These are phyloP conservation scores for Nemotelus nigrinus DNA, from an alignment of 2,888 invertebrate species.

Conservation along the genomic window DNA sequence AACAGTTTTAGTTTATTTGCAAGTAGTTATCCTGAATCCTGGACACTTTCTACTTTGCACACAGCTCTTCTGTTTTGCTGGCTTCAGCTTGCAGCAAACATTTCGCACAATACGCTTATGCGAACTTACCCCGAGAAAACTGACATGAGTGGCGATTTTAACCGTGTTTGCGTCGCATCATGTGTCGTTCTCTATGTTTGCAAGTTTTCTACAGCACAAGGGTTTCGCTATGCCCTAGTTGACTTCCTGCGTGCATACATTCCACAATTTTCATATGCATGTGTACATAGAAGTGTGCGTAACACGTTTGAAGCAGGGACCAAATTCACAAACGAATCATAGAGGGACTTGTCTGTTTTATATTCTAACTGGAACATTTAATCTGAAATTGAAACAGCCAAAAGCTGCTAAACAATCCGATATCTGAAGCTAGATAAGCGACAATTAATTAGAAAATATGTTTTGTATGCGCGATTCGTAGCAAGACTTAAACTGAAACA, in stretches of 20 bases:
- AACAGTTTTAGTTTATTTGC: slow-evolving; percentile 47
- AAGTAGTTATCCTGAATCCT: slow-evolving; percentile 42
- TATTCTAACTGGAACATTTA: slow-evolving; percentile 47
- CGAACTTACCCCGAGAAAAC: slow-evolving; percentile 9
- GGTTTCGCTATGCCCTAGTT: too few relatives aligned
- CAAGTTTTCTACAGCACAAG: too few relatives aligned
- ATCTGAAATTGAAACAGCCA: slow-evolving; percentile 48
- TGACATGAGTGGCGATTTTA: neutral
- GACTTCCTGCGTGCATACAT: too few relatives aligned
- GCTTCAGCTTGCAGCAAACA: slow-evolving; percentile 10
- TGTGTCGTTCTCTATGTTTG: neutral
- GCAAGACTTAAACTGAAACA: neutral
- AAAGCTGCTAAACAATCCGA: slow-evolving; percentile 45
- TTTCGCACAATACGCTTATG: neutral
- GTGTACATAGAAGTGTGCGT: neutral
- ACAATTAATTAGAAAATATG: slow-evolving; percentile 49
- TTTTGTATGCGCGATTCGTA: slow-evolving; percentile 31
- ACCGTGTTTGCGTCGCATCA: slow-evolving; percentile 18
- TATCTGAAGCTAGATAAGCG: slow-evolving; percentile 44
- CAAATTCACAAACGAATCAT: slow-evolving; percentile 4
- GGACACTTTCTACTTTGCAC: neutral
- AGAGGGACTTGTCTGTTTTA: slow-evolving; percentile 44
- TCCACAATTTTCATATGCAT: neutral
- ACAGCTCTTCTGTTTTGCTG: neutral
- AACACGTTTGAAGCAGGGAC: neutral